Evolutionary conservation across 2,888 invertebrate species (phyloP).

Genomic region (Carterocephalus palaemon): DNA sequence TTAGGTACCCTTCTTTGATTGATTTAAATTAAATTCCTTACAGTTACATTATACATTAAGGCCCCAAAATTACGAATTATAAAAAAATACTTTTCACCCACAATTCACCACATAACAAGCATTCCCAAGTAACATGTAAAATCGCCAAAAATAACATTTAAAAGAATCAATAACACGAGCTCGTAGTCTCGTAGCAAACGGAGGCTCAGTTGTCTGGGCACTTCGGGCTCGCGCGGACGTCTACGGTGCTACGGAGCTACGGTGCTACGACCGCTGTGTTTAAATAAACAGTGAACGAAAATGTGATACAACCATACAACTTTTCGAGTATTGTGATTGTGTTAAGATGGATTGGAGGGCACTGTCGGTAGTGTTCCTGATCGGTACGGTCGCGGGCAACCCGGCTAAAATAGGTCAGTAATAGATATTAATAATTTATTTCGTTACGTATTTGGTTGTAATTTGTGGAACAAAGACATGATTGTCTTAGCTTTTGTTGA

Average conservation of each 20-base stretch:
- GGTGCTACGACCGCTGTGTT: slow-evolving; percentile 31
- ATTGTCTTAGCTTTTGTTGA: slow-evolving; percentile 15
- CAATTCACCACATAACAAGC: too few species aligned
- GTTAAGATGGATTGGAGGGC: slow-evolving; percentile 59
- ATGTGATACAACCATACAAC: slow-evolving; percentile 49
- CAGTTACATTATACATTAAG: too few species aligned
- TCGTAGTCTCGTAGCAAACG: slow-evolving; percentile 43
- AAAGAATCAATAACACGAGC: slow-evolving; percentile 74
- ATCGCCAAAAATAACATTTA: slow-evolving; percentile 75
- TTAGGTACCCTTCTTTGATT: too few species aligned
- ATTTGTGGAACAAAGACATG: slow-evolving; percentile 49
- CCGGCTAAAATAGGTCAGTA: slow-evolving; percentile 75
- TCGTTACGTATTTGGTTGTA: slow-evolving; percentile 53
- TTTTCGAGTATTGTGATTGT: slow-evolving; percentile 41
- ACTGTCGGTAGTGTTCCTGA: slow-evolving; percentile 40
- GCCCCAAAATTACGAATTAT: too few species aligned
- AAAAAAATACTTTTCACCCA: too few species aligned
- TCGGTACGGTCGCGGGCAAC: slow-evolving; percentile 52
- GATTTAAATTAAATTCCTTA: too few species aligned
- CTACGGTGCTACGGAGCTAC: slow-evolving; percentile 26
- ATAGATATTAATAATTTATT: slow-evolving; percentile 49
- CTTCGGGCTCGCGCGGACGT: slow-evolving; percentile 54
- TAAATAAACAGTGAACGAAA: slow-evolving; percentile 35
- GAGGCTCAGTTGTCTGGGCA: slow-evolving; percentile 66
- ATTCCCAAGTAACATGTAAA: slow-evolving; percentile 60